Evolutionary conservation across 2,888 invertebrate genomes (phyloP).

Genomic region (Agonopterix subpropinquella): DNA sequence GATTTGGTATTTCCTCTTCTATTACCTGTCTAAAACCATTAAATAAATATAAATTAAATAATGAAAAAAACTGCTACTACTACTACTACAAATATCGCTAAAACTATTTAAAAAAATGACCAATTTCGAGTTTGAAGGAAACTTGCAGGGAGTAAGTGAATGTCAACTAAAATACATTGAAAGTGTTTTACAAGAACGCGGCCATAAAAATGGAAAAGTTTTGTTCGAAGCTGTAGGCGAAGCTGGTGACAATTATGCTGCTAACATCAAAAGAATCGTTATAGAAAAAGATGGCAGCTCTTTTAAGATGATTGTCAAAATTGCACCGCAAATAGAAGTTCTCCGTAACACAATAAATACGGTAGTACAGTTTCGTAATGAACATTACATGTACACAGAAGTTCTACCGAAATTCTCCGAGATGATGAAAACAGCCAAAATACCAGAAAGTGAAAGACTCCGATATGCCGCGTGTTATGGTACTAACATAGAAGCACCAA

Average conservation of each 20-base stretch:
- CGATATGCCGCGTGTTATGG: slow-evolving; percentile 30
- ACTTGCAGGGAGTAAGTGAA: slow-evolving; percentile 8
- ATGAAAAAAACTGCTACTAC: too few relatives aligned
- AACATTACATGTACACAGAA: slow-evolving; percentile 26
- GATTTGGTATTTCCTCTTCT: too few relatives aligned
- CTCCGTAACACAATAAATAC: slow-evolving; percentile 2
- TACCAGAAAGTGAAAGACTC: slow-evolving; percentile 22
- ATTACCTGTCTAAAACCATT: too few relatives aligned
- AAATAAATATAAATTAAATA: too few relatives aligned
- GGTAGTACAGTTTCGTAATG: slow-evolving; percentile 24
- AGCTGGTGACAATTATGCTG: slow-evolving; percentile 16
- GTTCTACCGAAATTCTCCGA: slow-evolving; percentile 25
- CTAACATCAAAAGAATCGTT: slow-evolving; percentile 10
- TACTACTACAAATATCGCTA: too few relatives aligned
- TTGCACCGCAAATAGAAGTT: slow-evolving; percentile 27
- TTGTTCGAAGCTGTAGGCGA: slow-evolving; percentile 11
- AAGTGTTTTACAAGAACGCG: slow-evolving; percentile 12
- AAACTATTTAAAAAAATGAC: not conserved
- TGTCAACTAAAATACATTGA: slow-evolving; percentile 13
- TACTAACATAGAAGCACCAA: slow-evolving; percentile 15
- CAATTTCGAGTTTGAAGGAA: slow-evolving; percentile 9
- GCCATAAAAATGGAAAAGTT: slow-evolving; percentile 10
- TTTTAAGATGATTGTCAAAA: slow-evolving; percentile 32
- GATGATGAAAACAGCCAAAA: slow-evolving; percentile 18
- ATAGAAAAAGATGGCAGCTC: not conserved